Percentiles rank a stretch among this genome's conserved stretches.
Evolutionary conservation across 2,888 invertebrate genomes (phyloP).

Genomic region (Encarsia formosa): DNA sequence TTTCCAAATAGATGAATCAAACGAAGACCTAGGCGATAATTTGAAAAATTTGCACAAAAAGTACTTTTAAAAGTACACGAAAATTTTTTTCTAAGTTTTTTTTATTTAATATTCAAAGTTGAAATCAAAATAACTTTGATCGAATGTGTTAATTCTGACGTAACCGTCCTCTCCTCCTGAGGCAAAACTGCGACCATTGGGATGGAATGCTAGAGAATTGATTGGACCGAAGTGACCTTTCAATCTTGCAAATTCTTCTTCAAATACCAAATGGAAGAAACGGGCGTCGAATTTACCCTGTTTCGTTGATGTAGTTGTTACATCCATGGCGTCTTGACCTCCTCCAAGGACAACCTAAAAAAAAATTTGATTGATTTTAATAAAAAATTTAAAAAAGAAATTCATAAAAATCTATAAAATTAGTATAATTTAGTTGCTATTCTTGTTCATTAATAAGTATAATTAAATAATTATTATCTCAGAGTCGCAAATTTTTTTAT

Average conservation of each 20-base stretch:
- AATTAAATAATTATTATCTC: too few species aligned
- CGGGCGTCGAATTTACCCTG: constrained; percentile 95
- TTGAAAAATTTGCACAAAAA: too few species aligned
- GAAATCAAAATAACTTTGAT: constrained; percentile 94
- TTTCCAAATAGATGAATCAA: too few species aligned
- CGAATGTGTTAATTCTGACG: constrained; percentile 92
- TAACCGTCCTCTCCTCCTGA: constrained; percentile 99
- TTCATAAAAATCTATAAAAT: too few species aligned
- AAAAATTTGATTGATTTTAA: too few species aligned
- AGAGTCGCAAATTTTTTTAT: too few species aligned
- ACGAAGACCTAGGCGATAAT: too few species aligned
- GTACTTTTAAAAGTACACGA: too few species aligned
- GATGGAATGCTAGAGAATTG: constrained; percentile 96
- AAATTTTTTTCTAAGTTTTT: too few species aligned
- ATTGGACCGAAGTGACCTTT: constrained; percentile 99
- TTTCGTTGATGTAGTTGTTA: constrained; percentile 89
- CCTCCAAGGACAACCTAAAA: constrained; percentile 89
- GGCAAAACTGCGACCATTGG: constrained; percentile 93
- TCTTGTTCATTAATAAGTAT: too few species aligned
- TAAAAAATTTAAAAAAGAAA: too few species aligned
- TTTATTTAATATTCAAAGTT: constrained; percentile 79
- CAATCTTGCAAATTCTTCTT: constrained; percentile 77
- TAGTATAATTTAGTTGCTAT: too few species aligned
- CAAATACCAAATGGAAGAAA: constrained; percentile 69
- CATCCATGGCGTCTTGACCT: constrained; percentile 99